phyloP scores from a whole-genome alignment of 2,888 invertebrate species.

The Trileptium ribeirensis region DNA sequence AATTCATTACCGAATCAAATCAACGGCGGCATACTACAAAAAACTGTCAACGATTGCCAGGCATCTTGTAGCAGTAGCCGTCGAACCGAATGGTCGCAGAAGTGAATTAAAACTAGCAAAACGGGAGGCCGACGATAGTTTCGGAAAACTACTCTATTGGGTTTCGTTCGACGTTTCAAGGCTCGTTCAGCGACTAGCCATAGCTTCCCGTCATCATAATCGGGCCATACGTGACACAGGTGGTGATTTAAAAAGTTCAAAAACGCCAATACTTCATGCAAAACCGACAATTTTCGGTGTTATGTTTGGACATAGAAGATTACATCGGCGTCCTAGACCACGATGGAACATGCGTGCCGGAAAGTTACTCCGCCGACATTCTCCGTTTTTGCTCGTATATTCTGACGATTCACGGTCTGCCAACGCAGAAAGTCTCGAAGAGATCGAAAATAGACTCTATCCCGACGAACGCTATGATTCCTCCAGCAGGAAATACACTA shows the following conservation, averaged over 20 bases:
- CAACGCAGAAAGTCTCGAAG: neutral
- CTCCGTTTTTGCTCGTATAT: conserved; percentile 2
- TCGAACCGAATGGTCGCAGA: neutral
- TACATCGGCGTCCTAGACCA: neutral
- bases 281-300: neutral
- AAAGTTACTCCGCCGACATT: neutral
- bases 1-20: conserved; percentile 8
- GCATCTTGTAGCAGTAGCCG: neutral
- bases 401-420: neutral
- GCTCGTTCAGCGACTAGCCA: neutral
- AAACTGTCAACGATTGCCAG: neutral
- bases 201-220: neutral
- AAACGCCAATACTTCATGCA: neutral
- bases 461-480: no score
- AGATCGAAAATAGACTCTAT: no score
- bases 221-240: neutral
- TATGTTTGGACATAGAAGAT: neutral
- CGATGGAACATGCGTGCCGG: neutral
- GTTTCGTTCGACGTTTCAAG: neutral
- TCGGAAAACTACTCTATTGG: neutral
- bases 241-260: no score
- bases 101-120: neutral
- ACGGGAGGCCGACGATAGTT: neutral
- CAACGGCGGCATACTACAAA: neutral
- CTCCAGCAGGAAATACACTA: no score